phyloP scores from a whole-genome alignment of 2,888 invertebrate genomes.

The Drosophila pseudotalamancana region DNA sequence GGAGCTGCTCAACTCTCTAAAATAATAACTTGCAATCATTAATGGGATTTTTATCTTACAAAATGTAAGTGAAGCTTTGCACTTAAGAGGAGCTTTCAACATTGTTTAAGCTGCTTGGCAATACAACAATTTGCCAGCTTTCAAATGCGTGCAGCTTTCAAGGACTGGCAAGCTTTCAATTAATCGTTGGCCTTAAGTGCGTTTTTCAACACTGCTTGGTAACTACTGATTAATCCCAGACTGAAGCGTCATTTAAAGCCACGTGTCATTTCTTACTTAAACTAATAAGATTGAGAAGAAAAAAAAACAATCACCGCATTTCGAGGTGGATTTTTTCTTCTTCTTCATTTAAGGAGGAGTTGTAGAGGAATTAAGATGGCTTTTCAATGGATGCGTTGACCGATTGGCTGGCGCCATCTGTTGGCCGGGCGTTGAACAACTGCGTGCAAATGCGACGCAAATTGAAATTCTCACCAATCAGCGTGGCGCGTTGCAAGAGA shows the following conservation, averaged over 20 bases:
- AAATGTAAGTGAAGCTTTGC: not conserved
- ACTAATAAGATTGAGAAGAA: constrained; percentile 13
- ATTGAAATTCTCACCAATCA: constrained; percentile 65
- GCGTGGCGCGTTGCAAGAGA: constrained; percentile 18
- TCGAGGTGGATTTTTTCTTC: not conserved
- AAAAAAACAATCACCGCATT: constrained; percentile 38
- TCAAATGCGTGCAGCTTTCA: not conserved
- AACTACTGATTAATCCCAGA: not conserved
- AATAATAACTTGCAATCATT: too few relatives aligned
- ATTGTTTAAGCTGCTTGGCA: too few relatives aligned
- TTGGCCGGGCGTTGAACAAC: constrained; percentile 56
- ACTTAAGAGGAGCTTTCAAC: not conserved
- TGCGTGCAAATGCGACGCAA: constrained; percentile 74
- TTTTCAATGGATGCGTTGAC: not conserved
- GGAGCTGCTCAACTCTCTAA: too few relatives aligned
- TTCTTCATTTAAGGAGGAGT: not conserved
- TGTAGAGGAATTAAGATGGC: constrained; percentile 14
- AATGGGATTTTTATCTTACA: not conserved
- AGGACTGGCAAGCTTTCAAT: too few relatives aligned
- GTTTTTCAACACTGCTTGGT: not conserved
- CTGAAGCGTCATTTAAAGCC: constrained; percentile 24
- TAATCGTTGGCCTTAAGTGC: not conserved
- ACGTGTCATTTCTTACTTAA: constrained; percentile 19
- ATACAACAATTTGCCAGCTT: too few relatives aligned
- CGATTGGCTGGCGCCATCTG: not conserved